A percentile compares a stretch with the other conserved stretches of the same genome.
Evolutionary conservation across 2,888 invertebrate species (phyloP).

Genomic region (Lacanobia wlatinum): DNA sequence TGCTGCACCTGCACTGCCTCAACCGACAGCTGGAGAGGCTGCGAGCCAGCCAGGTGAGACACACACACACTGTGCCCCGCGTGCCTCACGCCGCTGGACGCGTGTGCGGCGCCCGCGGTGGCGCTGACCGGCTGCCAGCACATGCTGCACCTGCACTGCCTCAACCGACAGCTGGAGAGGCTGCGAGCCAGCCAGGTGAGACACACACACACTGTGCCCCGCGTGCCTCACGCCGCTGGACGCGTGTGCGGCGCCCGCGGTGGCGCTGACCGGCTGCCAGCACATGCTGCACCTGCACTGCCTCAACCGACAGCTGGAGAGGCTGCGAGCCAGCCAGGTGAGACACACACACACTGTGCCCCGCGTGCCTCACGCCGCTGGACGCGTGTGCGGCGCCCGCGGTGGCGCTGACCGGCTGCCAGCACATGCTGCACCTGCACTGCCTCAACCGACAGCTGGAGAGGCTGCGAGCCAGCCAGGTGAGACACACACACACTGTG

Average conservation of each 20-base stretch:
- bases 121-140: conserved; percentile 65
- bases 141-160: no score
- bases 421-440: no score
- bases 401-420: not conserved
- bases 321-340: conserved; percentile 86
- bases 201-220: conserved; percentile 90
- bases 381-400: no score
- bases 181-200: conserved; percentile 91
- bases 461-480: not conserved
- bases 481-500: conserved; percentile 80
- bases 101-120: no score
- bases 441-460: conserved; percentile 3
- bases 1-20: no score
- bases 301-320: conserved; percentile 78
- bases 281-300: no score
- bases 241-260: no score
- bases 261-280: no score
- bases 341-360: not conserved
- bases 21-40: no score
- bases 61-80: conserved; percentile 75
- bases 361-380: conserved; percentile 91
- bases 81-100: conserved; percentile 83
- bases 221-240: no score
- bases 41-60: no score
- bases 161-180: conserved; percentile 32